Percentiles rank a stretch among this genome's conserved stretches.
Evolutionary conservation across 2,797 vertebrate genomes (phyloP).

Genomic region (Dallia pectoralis): DNA sequence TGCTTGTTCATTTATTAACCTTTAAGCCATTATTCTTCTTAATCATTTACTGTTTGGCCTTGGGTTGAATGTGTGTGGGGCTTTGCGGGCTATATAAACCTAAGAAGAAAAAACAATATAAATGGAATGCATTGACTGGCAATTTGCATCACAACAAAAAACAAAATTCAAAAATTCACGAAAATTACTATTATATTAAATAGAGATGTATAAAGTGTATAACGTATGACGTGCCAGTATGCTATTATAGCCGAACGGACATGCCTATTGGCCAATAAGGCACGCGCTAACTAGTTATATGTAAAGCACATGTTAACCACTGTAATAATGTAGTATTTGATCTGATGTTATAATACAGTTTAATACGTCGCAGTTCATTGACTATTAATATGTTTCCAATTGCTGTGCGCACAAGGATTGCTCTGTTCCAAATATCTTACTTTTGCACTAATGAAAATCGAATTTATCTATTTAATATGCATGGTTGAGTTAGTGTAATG

Average conservation of each 20-base stretch:
- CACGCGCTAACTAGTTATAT: slow-evolving; percentile 58
- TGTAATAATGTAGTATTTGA: slow-evolving; percentile 67
- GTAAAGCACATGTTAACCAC: slow-evolving; percentile 64
- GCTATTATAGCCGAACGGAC: not conserved
- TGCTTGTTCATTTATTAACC: not conserved
- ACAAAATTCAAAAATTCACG: not conserved
- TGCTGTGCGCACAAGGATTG: slow-evolving; percentile 63
- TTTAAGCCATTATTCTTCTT: not conserved
- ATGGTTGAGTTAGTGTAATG: slow-evolving; percentile 76
- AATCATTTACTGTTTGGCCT: not conserved
- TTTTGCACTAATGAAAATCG: slow-evolving; percentile 72
- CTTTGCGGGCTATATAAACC: not conserved
- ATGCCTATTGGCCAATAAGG: not conserved
- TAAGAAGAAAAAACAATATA: not conserved
- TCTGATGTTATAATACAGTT: slow-evolving; percentile 69
- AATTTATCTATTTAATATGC: slow-evolving; percentile 77
- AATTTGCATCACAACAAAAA: too few relatives aligned
- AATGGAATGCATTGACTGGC: not conserved
- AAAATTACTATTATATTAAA: not conserved
- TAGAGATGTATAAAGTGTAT: not conserved
- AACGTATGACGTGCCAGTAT: not conserved
- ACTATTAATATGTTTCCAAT: slow-evolving; percentile 77
- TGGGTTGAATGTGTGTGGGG: slow-evolving; percentile 14
- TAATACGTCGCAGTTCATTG: slow-evolving; percentile 79
- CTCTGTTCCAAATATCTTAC: slow-evolving; percentile 64